Conservation (phyloP, 2,888 invertebrate species). For the Spatulosminthurus flaviceps region DNA sequence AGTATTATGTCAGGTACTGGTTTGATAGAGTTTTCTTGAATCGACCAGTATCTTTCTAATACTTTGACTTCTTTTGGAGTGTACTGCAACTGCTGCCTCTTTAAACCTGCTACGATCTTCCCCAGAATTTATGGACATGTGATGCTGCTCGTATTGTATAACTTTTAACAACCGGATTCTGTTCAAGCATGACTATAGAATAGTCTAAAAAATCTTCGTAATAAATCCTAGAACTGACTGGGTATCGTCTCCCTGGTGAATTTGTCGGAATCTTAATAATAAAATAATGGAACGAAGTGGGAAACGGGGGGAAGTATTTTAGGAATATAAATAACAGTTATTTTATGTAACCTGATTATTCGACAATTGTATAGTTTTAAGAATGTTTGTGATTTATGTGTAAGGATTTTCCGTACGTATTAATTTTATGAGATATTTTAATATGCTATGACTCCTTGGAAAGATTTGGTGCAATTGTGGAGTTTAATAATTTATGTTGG, state of each 20-base stretch:
- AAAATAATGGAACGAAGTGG: background rate
- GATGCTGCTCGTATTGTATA: background rate
- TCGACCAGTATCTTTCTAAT: slow-evolving; percentile 92
- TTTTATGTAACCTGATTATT: background rate
- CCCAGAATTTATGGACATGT: background rate
- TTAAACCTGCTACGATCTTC: background rate
- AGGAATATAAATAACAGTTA: background rate
- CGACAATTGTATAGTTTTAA: too few relatives aligned
- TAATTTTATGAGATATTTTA: too few relatives aligned
- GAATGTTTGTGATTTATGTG: too few relatives aligned
- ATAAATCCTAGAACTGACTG: too few relatives aligned
- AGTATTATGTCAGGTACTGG: slow-evolving; percentile 99
- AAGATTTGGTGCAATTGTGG: too few relatives aligned
- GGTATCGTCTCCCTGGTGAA: background rate
- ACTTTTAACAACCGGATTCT: background rate
- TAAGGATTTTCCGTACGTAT: too few relatives aligned
- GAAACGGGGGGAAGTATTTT: background rate
- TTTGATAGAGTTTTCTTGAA: slow-evolving; percentile 67
- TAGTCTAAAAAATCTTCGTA: background rate
- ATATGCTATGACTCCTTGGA: too few relatives aligned
- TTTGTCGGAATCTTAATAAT: background rate
- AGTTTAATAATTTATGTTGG: too few relatives aligned
- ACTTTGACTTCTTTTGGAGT: slow-evolving; percentile 69
- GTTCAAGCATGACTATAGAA: slow-evolving; percentile 5
- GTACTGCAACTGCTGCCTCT: slow-evolving; percentile 29